Evolutionary conservation across 2,113 vertebrate species (phyloP).

Genomic region (Pseudopodoces humilis): DNA sequence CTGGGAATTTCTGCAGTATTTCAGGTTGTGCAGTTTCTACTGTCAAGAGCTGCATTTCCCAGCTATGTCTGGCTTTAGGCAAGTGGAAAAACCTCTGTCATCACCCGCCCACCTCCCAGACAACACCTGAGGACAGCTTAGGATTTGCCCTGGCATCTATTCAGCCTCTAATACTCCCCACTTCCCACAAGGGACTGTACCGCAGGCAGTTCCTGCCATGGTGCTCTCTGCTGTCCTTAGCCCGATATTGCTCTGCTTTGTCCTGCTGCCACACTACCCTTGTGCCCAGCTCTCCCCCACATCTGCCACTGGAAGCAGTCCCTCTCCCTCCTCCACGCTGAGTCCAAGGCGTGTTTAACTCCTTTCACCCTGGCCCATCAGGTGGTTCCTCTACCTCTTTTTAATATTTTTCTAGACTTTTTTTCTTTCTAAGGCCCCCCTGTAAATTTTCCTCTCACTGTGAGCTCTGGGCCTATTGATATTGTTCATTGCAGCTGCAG

Average conservation of each 20-base stretch:
- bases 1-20: neutral
- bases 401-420: neutral
- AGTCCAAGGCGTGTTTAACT: neutral
- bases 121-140: slow-evolving; percentile 15
- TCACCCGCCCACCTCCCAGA: slow-evolving; percentile 37
- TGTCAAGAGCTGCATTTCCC: slow-evolving; percentile 2
- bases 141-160: neutral
- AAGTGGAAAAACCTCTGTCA: neutral
- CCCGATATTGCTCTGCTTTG: neutral
- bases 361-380: neutral
- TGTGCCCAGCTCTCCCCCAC: neutral
- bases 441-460: neutral
- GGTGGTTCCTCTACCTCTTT: neutral
- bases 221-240: neutral
- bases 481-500: neutral
- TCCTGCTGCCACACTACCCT: neutral
- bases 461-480: neutral
- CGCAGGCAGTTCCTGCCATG: neutral
- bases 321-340: neutral
- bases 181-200: neutral
- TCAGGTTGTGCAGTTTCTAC: neutral
- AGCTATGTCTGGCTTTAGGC: neutral
- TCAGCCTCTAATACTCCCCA: neutral
- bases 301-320: neutral
- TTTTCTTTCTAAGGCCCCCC: neutral